Evolutionary conservation across 2,113 vertebrate species (phyloP), one percentile per base, ranked within the genome.

Genomic region (Pelmatolapia mariae): DNA sequence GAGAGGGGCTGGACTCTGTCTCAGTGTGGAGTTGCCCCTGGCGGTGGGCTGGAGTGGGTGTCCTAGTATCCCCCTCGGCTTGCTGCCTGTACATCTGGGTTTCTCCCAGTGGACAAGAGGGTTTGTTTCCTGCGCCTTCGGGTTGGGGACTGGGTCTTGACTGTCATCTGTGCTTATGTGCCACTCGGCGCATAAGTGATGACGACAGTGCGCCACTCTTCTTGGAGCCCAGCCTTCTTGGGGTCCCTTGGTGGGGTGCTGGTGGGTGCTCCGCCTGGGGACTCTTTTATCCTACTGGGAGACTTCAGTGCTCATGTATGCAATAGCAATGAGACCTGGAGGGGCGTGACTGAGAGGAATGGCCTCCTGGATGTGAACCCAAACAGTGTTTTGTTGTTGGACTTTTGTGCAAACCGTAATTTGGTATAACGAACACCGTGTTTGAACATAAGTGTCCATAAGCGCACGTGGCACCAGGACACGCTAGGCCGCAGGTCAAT

Each of bases 391-490:
- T 1, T 33, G 5, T 63, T 63, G 59, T 63, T 63, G 18, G 31
- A n/a, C 29, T 19, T 63, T 10, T 33, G 31, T 4, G 18, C 31
- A 63, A 63, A 63, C 29, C 0, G 0, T 11, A 63, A 36, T 63
- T 0, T 63, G 31, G 31, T 36, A 63, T 63, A 36, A 63, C 2
- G 3, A 63, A 63, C 59, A 63, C 31, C 10, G 7, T 63, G 59
- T 36, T 63, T 36, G 18, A 63, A 63, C 4, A n/a, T 7, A 36
- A 36, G 31, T 63, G 59, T 63, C 31, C 59, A 63, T 63, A 36
- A n/a, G 59, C 6, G 1, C 31, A 36, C 0, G 0, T 63, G 59
- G 2, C 18, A 63, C 31, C 59, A 63, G 29, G 59, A 33, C 59
- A 33, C 10, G 2, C 16, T 33, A 63, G 59, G 9, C 16, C 4